These are phyloP conservation scores for Scalopus aquaticus DNA, from an alignment of 2,113 vertebrate genomes.

Conservation along the genomic window DNA sequence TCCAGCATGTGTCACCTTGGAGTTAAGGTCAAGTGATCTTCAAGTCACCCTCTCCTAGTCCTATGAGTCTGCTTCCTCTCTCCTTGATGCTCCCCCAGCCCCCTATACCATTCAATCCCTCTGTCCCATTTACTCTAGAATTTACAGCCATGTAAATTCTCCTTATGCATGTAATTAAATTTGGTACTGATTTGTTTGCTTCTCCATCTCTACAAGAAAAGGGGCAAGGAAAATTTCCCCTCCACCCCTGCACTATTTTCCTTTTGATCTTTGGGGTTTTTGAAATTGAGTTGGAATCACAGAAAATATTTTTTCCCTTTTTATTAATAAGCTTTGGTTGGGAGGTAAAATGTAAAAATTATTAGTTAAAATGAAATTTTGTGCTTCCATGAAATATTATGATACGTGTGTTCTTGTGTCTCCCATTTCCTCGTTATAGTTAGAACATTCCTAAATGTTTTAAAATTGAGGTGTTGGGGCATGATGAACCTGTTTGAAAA, in stretches of 20 bases:
- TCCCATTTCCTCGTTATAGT: not conserved
- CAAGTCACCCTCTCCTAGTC: not conserved
- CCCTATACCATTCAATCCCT: not conserved
- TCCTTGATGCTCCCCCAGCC: not conserved
- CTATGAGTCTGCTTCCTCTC: not conserved
- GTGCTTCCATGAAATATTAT: not conserved
- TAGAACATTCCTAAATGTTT: not conserved
- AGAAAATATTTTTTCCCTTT: not conserved
- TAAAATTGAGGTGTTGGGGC: not conserved
- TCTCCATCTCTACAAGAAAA: not conserved
- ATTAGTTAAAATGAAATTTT: slow-evolving; percentile 5
- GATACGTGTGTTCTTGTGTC: not conserved
- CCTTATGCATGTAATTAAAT: not conserved
- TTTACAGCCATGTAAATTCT: not conserved
- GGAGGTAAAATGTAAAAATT: not conserved
- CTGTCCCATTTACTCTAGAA: not conserved
- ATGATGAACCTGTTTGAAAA: slow-evolving; percentile 6
- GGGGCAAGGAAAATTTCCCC: not conserved
- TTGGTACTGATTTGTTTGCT: not conserved
- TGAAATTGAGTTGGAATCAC: not conserved
- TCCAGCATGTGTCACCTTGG: not conserved
- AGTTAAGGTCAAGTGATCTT: not conserved
- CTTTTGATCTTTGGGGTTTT: not conserved
- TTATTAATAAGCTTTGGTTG: slow-evolving; percentile 3
- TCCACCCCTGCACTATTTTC: not conserved